phyloP scores from a whole-genome alignment of 2,113 vertebrate species.

The Murina feae region DNA sequence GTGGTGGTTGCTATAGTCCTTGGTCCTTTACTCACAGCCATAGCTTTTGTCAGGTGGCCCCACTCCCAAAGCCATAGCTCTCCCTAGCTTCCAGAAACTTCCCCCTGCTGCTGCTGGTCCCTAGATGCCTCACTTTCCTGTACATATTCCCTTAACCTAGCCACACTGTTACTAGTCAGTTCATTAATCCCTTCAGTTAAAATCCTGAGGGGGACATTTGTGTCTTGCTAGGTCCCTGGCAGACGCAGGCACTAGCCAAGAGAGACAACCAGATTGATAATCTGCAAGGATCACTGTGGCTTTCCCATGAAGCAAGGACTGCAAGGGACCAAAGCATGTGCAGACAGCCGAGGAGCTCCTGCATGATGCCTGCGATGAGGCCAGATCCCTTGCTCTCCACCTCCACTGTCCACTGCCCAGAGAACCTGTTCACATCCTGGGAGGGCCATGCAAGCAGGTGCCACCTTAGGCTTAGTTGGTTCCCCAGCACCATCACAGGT shows the following conservation, averaged over 20 bases:
- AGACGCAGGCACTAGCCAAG: background rate
- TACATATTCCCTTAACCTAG: background rate
- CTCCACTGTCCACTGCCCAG: background rate
- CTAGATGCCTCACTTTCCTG: background rate
- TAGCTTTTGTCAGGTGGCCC: background rate
- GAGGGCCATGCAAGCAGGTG: background rate
- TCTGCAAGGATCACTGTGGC: background rate
- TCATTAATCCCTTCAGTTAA: background rate
- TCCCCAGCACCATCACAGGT: background rate
- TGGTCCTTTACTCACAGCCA: background rate
- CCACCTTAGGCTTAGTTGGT: background rate
- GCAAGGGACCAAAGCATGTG: background rate
- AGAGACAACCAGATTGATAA: background rate
- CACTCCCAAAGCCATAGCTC: background rate
- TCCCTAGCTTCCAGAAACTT: background rate
- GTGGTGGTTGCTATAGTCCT: background rate
- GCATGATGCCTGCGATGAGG: accelerated
- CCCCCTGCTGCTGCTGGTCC: background rate
- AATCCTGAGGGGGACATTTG: background rate
- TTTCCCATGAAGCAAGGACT: background rate
- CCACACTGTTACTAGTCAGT: background rate
- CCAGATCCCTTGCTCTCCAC: background rate
- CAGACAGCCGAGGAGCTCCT: accelerated
- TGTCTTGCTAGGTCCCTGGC: background rate
- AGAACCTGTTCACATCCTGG: accelerated